These are phyloP conservation scores for Thymallus thymallus DNA, from an alignment of 2,113 vertebrate genomes.

Conservation along the genomic window DNA sequence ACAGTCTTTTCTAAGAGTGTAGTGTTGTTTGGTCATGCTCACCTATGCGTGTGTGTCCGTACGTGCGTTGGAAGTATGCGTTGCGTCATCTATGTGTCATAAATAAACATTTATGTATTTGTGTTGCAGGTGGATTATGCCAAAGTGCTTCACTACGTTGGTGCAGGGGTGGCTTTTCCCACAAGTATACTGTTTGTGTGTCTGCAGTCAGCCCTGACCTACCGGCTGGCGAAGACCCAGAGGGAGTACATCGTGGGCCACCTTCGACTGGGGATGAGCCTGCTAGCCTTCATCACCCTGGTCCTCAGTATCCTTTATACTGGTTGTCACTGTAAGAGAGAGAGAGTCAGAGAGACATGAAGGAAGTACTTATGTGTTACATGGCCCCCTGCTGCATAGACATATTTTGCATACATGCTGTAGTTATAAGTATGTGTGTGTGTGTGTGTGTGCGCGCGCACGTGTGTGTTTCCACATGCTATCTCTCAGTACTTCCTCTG, in stretches of 20 bases:
- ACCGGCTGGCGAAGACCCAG: constrained; percentile 81
- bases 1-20: no score
- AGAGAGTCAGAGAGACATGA: background rate
- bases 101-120: background rate
- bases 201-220: constrained; percentile 84
- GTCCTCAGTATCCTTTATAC: constrained; percentile 85
- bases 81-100: background rate
- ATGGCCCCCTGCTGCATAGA: constrained; percentile 42
- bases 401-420: background rate
- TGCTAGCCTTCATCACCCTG: constrained; percentile 78
- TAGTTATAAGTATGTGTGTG: background rate
- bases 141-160: constrained; percentile 85
- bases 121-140: constrained; percentile 80
- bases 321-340: no score
- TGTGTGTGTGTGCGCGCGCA: background rate
- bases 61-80: background rate
- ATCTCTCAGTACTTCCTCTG: background rate
- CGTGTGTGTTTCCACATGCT: background rate
- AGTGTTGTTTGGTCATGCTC: no score
- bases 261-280: constrained; percentile 73
- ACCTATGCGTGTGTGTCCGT: constrained; percentile 4
- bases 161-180: constrained; percentile 84
- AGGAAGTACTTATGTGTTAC: background rate
- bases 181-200: constrained; percentile 85
- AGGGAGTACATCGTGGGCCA: constrained; percentile 78